Conservation (phyloP, 2,113 vertebrate genomes). For the Plestiodon gilberti region DNA sequence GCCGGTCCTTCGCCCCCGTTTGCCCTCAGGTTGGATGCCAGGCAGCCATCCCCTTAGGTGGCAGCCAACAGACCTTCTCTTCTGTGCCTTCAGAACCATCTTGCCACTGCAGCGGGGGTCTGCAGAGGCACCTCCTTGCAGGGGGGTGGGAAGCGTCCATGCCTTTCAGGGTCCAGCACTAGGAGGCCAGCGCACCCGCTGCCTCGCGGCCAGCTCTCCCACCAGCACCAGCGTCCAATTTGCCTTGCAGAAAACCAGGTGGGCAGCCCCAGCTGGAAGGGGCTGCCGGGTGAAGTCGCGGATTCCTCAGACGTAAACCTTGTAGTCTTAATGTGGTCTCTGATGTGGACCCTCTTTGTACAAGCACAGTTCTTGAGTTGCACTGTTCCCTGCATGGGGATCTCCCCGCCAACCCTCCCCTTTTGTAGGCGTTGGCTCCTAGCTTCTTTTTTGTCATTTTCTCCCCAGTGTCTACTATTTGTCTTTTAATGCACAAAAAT, state of each 20-base stretch:
- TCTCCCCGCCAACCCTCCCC: neutral
- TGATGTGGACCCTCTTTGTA: neutral
- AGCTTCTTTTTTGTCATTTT: neutral
- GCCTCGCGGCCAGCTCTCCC: neutral
- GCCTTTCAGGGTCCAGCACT: neutral
- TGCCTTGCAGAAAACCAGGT: neutral
- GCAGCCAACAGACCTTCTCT: neutral
- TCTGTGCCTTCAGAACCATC: neutral
- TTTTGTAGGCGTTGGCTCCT: neutral
- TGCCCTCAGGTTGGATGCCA: neutral
- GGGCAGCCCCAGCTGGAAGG: neutral
- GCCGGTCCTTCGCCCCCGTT: neutral
- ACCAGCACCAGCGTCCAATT: neutral
- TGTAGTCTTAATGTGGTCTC: neutral
- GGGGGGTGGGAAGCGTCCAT: neutral
- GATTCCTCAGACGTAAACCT: neutral
- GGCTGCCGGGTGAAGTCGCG: neutral
- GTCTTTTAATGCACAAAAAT: neutral
- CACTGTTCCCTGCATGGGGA: neutral
- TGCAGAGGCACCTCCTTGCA: neutral
- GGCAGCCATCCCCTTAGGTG: too few species aligned
- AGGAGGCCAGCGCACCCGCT: neutral
- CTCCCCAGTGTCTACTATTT: too few species aligned
- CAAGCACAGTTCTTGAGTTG: slow-evolving; percentile 28
- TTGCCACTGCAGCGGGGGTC: neutral